Percentiles rank a stretch among this genome's conserved stretches.
phyloP scores from a whole-genome alignment of 2,797 vertebrate species.

The Pteropus rufus region DNA sequence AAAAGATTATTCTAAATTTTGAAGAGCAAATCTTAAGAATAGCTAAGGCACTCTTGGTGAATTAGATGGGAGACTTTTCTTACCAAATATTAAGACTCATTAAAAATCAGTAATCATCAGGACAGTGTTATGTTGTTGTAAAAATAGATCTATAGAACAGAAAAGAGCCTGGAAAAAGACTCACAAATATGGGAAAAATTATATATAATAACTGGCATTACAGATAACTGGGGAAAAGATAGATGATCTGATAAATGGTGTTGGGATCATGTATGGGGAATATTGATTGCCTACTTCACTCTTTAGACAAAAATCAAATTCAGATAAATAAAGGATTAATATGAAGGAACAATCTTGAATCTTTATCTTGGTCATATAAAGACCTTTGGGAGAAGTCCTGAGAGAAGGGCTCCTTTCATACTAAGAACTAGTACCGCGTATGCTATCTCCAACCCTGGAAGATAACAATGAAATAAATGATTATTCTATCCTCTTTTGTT shows the following conservation, averaged over 20 bases:
- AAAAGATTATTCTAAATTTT: neutral
- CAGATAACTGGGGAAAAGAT: neutral
- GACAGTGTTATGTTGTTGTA: neutral
- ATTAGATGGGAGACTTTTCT: neutral
- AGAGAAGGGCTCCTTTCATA: neutral
- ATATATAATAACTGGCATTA: neutral
- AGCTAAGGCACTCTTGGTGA: neutral
- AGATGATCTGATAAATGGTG: neutral
- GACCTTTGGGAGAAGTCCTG: neutral
- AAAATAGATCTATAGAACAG: neutral
- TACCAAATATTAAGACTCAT: neutral
- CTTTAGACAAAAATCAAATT: neutral
- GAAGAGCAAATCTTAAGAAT: neutral
- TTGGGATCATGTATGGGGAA: neutral
- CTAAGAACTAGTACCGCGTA: neutral
- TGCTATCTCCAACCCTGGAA: neutral
- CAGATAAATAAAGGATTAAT: neutral
- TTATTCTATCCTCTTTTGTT: neutral
- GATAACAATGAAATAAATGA: neutral
- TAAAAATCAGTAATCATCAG: neutral
- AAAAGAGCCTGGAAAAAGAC: neutral
- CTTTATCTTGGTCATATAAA: neutral
- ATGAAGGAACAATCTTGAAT: neutral
- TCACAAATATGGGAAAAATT: neutral
- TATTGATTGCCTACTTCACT: neutral